Evolutionary conservation across 2,888 invertebrate species (phyloP).

Genomic region (Tricholauxania praeusta): DNA sequence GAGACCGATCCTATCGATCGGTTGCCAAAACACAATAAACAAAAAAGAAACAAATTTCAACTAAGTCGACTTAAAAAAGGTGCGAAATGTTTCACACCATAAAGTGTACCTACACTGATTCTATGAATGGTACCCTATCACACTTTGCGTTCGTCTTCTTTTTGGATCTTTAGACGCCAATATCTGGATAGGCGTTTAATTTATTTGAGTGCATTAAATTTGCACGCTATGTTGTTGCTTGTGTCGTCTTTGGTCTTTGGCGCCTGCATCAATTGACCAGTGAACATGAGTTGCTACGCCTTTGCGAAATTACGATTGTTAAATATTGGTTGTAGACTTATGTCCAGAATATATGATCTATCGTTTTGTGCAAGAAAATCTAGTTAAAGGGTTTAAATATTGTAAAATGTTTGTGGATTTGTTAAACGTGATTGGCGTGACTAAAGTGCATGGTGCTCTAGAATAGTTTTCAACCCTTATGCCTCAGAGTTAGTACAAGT

Average conservation of each 20-base stretch:
- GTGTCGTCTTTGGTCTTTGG: not conserved
- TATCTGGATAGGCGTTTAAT: conserved; percentile 5
- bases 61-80: conserved; percentile 15
- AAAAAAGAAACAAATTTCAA: not conserved
- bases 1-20: not conserved
- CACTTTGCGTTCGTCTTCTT: not conserved
- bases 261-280: conserved; percentile 24
- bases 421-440: too few species aligned
- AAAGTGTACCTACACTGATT: not conserved
- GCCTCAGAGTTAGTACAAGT: too few species aligned
- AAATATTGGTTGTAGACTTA: too few species aligned
- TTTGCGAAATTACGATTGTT: too few species aligned
- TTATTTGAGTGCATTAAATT: conserved; percentile 34
- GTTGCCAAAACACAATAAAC: not conserved
- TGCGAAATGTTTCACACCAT: conserved; percentile 33
- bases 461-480: too few species aligned
- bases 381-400: too few species aligned
- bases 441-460: too few species aligned
- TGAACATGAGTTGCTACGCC: conserved; percentile 21
- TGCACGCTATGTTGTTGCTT: conserved; percentile 25
- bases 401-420: too few species aligned
- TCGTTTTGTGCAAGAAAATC: too few species aligned
- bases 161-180: not conserved
- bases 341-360: too few species aligned
- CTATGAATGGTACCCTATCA: conserved; percentile 16